phyloP scores from a whole-genome alignment of 2,888 invertebrate species.

The Eristalinus aeneus region DNA sequence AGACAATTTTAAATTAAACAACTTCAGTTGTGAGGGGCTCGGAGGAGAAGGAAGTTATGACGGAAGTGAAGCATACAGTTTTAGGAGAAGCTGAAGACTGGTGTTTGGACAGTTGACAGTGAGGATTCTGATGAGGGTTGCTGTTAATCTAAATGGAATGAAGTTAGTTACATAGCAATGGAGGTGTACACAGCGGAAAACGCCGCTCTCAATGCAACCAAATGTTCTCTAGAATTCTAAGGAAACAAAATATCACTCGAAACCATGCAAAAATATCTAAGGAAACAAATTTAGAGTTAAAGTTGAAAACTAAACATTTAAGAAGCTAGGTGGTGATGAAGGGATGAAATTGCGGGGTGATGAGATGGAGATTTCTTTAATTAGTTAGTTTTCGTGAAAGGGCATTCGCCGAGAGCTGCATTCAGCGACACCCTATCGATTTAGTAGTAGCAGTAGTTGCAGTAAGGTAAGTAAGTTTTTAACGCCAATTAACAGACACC shows the following conservation, averaged over 20 bases:
- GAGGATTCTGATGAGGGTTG: background rate
- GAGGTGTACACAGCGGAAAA: constrained; percentile 5
- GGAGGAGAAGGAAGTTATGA: background rate
- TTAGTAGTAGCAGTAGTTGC: too few relatives aligned
- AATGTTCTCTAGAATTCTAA: constrained; percentile 8
- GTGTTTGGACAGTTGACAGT: constrained; percentile 5
- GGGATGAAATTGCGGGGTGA: constrained; percentile 35
- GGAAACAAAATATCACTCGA: constrained; percentile 6
- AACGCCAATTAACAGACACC: too few relatives aligned
- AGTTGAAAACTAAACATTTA: constrained; percentile 7
- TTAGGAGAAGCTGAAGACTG: constrained; percentile 16
- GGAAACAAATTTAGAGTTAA: constrained; percentile 14
- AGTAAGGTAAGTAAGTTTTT: too few relatives aligned
- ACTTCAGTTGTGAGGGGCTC: background rate
- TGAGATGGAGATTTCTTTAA: constrained; percentile 22
- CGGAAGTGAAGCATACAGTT: constrained; percentile 24
- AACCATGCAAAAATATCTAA: constrained; percentile 27
- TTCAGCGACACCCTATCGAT: too few relatives aligned
- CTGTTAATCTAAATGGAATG: constrained; percentile 11
- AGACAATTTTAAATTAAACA: background rate
- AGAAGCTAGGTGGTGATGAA: constrained; percentile 35
- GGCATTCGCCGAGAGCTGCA: too few relatives aligned
- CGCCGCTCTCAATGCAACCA: constrained; percentile 13
- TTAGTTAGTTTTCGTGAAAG: too few relatives aligned
- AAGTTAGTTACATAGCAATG: constrained; percentile 1